A percentile compares a stretch with the other conserved stretches of the same genome.
These are phyloP conservation scores for Catocala nupta DNA, from an alignment of 2,888 invertebrate species.

Conservation along the genomic window DNA sequence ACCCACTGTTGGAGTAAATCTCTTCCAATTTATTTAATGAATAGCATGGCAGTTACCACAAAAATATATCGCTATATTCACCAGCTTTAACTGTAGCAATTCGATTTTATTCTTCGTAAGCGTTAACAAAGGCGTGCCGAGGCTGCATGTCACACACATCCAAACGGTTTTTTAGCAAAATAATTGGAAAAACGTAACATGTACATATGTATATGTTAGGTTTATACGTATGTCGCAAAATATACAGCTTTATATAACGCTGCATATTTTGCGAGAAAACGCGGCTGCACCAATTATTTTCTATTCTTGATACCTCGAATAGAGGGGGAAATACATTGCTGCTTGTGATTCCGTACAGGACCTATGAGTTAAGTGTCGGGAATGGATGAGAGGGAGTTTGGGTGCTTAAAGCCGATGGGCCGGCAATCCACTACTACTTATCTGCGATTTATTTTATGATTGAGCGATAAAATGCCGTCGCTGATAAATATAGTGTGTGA, in stretches of 20 bases:
- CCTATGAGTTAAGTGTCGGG: conserved; percentile 24
- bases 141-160: too few species aligned
- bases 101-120: too few species aligned
- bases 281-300: conserved; percentile 11
- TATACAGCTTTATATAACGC: too few species aligned
- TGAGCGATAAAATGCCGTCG: conserved; percentile 16
- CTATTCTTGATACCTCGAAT: conserved; percentile 1
- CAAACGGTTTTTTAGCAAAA: too few species aligned
- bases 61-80: too few species aligned
- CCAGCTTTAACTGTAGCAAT: too few species aligned
- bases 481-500: conserved; percentile 10
- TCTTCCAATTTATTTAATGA: too few species aligned
- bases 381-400: conserved; percentile 27
- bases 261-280: conserved; percentile 3
- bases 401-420: conserved; percentile 21
- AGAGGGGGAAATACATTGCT: conserved; percentile 6
- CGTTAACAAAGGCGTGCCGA: background rate
- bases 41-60: too few species aligned
- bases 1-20: too few species aligned
- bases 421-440: conserved; percentile 34
- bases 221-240: too few species aligned
- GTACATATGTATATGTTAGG: too few species aligned
- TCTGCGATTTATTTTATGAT: conserved; percentile 35
- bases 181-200: background rate
- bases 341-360: conserved; percentile 27